Conservation (phyloP, 2,113 vertebrate species). For the Gymnarchus niloticus region DNA sequence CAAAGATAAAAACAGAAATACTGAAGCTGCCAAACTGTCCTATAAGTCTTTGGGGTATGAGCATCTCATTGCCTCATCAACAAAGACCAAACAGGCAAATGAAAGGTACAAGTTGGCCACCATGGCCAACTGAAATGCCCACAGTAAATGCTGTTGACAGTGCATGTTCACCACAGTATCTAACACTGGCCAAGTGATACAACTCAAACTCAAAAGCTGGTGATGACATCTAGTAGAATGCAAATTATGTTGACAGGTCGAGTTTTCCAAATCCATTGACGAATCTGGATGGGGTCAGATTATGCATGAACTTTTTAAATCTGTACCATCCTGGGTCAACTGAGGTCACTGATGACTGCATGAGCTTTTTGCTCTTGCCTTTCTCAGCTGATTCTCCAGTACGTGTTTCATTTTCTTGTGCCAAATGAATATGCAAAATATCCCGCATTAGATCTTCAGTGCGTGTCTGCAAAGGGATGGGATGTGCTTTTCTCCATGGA, state of each 20-base stretch:
- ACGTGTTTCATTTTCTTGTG: not conserved
- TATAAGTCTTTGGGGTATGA: not conserved
- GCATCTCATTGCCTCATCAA: not conserved
- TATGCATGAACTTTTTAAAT: constrained; percentile 22
- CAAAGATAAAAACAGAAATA: not conserved
- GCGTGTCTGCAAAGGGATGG: not conserved
- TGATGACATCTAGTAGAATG: not conserved
- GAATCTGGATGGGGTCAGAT: constrained; percentile 25
- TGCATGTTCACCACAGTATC: not conserved
- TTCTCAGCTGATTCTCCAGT: constrained; percentile 16
- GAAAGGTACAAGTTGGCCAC: not conserved
- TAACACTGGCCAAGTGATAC: not conserved
- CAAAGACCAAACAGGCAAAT: not conserved
- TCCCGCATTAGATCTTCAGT: not conserved
- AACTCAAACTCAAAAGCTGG: not conserved
- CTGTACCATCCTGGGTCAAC: constrained; percentile 15
- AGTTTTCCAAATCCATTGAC: constrained; percentile 15
- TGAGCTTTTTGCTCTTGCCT: constrained; percentile 22
- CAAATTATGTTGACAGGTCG: not conserved
- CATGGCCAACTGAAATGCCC: not conserved
- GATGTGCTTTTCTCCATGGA: not conserved
- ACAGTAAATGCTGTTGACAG: not conserved
- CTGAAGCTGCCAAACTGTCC: not conserved
- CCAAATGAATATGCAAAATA: not conserved
- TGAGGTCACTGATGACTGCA: constrained; percentile 6